Percentiles rank a stretch among this genome's conserved stretches.
Evolutionary conservation across 1,140 invertebrate species (phyloP).

Genomic region (Drosophila lacertosa): DNA sequence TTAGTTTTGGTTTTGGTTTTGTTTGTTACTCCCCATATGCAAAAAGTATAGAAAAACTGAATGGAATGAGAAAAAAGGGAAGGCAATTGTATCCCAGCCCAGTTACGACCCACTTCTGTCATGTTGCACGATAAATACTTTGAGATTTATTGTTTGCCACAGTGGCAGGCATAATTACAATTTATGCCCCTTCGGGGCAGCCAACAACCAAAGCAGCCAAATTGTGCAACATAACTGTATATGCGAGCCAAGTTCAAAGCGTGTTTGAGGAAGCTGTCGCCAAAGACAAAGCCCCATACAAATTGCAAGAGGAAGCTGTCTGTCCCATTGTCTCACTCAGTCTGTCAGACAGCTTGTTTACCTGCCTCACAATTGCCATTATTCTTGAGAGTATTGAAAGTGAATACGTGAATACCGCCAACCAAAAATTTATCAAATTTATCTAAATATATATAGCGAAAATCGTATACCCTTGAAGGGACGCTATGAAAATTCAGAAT

Average conservation of each 20-base stretch:
- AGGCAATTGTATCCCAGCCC: constrained; percentile 22
- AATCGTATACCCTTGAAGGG: constrained; percentile 19
- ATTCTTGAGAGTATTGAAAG: constrained; percentile 71
- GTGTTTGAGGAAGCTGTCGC: constrained; percentile 79
- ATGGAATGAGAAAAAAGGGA: not conserved
- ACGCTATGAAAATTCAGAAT: not conserved
- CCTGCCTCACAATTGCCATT: constrained; percentile 72
- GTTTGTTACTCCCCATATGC: constrained; percentile 52
- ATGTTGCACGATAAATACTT: constrained; percentile 79
- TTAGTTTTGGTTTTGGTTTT: too few species aligned
- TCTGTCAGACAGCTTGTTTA: constrained; percentile 41
- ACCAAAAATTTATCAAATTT: not conserved
- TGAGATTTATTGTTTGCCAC: constrained; percentile 76
- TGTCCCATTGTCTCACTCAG: constrained; percentile 31
- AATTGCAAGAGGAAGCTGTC: constrained; percentile 70
- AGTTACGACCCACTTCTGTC: constrained; percentile 76
- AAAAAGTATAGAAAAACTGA: constrained; percentile 24
- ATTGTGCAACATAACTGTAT: constrained; percentile 62
- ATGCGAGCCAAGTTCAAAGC: constrained; percentile 68
- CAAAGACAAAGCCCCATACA: constrained; percentile 72
- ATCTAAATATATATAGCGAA: not conserved
- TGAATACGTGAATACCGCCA: constrained; percentile 33
- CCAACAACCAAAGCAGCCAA: too few species aligned
- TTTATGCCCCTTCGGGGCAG: constrained; percentile 70
- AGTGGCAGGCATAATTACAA: constrained; percentile 80